phyloP scores from a whole-genome alignment of 2,888 invertebrate species.

The Azorinus chamasolen region DNA sequence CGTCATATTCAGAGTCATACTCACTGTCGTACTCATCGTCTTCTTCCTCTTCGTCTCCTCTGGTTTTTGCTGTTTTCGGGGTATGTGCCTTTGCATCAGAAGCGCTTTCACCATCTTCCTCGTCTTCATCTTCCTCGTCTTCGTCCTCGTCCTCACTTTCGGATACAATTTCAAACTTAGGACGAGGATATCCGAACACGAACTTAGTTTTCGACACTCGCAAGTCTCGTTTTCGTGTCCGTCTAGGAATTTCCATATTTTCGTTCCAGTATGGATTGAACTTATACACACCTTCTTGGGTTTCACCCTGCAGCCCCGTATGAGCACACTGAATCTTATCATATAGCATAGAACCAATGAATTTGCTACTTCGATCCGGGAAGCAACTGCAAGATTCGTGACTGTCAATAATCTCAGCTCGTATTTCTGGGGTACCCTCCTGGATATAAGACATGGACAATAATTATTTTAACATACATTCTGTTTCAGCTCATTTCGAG shows the following conservation, averaged over 20 bases:
- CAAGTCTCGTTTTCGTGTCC: constrained; percentile 54
- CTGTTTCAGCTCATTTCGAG: neutral
- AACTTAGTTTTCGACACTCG: constrained; percentile 46
- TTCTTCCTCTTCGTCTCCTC: constrained; percentile 1
- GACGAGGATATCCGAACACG: constrained; percentile 55
- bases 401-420: constrained; percentile 51
- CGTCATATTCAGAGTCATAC: constrained; percentile 22
- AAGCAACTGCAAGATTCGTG: constrained; percentile 60
- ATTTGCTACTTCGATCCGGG: constrained; percentile 47
- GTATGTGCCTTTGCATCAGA: constrained; percentile 6
- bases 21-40: constrained; percentile 25
- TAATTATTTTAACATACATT: too few relatives aligned
- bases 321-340: constrained; percentile 48
- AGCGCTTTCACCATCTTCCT: constrained; percentile 4
- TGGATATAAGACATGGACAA: constrained; percentile 5
- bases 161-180: constrained; percentile 47
- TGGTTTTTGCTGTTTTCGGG: constrained; percentile 15
- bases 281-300: constrained; percentile 59
- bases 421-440: constrained; percentile 52
- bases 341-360: constrained; percentile 53
- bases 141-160: constrained; percentile 53
- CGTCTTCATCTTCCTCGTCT: constrained; percentile 20
- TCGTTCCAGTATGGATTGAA: constrained; percentile 63
- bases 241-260: constrained; percentile 54
- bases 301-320: constrained; percentile 49